Conservation (phyloP, 2,888 invertebrate genomes). For the Campoletis raptor region DNA sequence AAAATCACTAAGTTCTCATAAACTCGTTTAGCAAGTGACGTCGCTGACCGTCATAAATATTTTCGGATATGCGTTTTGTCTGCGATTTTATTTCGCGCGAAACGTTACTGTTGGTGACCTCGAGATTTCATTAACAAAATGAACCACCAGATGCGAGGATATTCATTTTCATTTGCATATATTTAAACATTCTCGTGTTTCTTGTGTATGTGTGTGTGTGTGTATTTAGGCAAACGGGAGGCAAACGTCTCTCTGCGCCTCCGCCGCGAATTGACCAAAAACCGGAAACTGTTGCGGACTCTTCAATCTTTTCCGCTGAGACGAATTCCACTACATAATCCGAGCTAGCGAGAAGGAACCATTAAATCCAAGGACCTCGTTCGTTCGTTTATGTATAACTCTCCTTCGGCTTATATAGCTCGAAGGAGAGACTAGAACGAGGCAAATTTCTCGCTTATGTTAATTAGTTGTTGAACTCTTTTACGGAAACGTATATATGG, state of each 20-base stretch:
- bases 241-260: constrained; percentile 10
- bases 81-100: constrained; percentile 14
- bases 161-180: neutral
- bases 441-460: constrained; percentile 43
- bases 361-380: constrained; percentile 55
- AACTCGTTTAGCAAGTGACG: constrained; percentile 7
- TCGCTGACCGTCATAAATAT: constrained; percentile 8
- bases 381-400: neutral
- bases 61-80: neutral
- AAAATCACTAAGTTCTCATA: neutral
- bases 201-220: neutral
- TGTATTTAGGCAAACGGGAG: neutral
- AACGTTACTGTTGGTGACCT: constrained; percentile 21
- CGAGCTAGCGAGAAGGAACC: constrained; percentile 29
- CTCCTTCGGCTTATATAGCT: constrained; percentile 24
- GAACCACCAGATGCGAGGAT: neutral
- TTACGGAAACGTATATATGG: constrained; percentile 11
- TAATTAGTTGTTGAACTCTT: constrained; percentile 54
- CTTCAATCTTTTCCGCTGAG: constrained; percentile 26
- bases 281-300: constrained; percentile 44
- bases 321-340: constrained; percentile 34
- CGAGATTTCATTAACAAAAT: constrained; percentile 57
- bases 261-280: constrained; percentile 16
- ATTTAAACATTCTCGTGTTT: neutral
- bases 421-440: constrained; percentile 32